Percentiles rank a stretch among this genome's conserved stretches.
Conservation (phyloP, 2,797 vertebrate genomes). For the Hipposideros larvatus region DNA sequence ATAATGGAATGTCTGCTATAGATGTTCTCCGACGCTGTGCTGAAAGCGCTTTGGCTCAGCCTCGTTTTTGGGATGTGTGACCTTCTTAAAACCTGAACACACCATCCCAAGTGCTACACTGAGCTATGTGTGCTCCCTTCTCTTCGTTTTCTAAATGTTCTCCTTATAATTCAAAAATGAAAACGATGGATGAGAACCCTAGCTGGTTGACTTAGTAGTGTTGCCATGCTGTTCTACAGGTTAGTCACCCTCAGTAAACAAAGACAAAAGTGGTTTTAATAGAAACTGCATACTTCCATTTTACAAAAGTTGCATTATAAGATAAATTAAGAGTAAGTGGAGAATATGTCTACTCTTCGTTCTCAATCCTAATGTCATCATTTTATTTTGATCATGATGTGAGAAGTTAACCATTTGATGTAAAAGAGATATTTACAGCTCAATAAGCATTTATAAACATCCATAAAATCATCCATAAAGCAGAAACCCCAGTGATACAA, state of each 20-base stretch:
- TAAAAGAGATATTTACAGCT: neutral
- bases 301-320: neutral
- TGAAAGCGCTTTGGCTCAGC: neutral
- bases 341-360: neutral
- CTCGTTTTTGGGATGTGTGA: neutral
- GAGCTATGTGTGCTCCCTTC: neutral
- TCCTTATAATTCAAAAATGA: neutral
- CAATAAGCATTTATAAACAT: neutral
- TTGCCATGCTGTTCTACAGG: accelerated
- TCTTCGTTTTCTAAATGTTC: neutral
- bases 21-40: accelerated
- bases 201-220: accelerated
- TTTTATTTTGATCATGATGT: neutral
- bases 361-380: too few species aligned
- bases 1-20: accelerated
- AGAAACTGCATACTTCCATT: neutral
- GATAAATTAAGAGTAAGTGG: neutral
- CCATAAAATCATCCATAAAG: neutral
- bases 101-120: accelerated
- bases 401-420: neutral
- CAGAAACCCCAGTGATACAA: neutral
- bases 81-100: neutral
- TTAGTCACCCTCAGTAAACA: accelerated
- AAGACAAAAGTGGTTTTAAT: neutral
- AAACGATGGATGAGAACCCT: neutral